Evolutionary conservation across 2,888 invertebrate species (phyloP).

Genomic region (Eurois occulta): DNA sequence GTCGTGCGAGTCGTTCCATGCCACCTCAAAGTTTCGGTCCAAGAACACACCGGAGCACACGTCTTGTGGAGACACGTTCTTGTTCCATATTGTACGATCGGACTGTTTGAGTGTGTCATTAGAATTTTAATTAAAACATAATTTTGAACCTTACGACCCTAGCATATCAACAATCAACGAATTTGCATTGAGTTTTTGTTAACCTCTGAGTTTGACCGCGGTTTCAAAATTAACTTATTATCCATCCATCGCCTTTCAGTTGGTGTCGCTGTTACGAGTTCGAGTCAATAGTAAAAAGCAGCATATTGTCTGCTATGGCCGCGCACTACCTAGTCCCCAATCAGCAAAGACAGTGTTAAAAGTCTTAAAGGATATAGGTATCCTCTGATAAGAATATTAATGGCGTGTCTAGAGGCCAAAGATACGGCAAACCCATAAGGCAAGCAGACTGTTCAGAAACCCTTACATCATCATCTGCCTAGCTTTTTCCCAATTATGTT

Average conservation of each 20-base stretch:
- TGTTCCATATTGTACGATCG: constrained; percentile 65
- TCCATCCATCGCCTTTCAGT: background rate
- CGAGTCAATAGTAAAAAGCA: background rate
- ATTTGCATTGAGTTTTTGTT: background rate
- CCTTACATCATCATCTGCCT: too few species aligned
- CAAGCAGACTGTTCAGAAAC: too few species aligned
- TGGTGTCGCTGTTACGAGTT: background rate
- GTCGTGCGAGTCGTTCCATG: constrained; percentile 72
- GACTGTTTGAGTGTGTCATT: background rate
- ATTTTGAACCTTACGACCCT: too few species aligned
- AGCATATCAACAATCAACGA: background rate
- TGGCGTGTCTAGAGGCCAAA: too few species aligned
- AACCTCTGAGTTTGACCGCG: background rate
- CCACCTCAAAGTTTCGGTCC: constrained; percentile 85
- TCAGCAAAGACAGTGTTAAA: background rate
- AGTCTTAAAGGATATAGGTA: background rate
- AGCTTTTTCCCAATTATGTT: too few species aligned
- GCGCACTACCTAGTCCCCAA: background rate
- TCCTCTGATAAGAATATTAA: background rate
- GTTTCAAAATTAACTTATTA: background rate
- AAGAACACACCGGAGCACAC: constrained; percentile 81
- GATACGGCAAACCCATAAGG: too few species aligned
- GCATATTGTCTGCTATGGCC: background rate
- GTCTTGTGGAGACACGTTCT: constrained; percentile 80
- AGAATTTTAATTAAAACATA: background rate